A percentile compares a stretch with the other conserved stretches of the same genome.
These are phyloP conservation scores for Euborellia annulipes DNA, from an alignment of 1,140 invertebrate species.

Conservation along the genomic window DNA sequence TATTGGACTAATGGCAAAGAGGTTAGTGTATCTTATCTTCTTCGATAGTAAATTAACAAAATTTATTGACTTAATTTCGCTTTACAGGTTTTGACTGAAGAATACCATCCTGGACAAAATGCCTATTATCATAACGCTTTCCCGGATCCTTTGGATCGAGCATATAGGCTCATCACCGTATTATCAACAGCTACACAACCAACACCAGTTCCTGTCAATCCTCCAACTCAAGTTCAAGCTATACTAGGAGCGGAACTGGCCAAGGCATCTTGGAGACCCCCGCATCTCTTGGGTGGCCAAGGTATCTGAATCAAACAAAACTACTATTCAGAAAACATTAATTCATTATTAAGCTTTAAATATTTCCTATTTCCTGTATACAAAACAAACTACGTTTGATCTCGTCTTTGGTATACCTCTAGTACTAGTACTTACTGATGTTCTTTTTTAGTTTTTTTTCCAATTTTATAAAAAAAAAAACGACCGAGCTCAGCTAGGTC, in stretches of 20 bases:
- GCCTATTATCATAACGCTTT: slow-evolving; percentile 61
- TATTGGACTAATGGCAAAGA: slow-evolving; percentile 67
- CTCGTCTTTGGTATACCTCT: too few relatives aligned
- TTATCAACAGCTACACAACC: slow-evolving; percentile 46
- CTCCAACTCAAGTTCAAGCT: slow-evolving; percentile 57
- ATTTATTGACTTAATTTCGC: too few relatives aligned
- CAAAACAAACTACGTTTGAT: too few relatives aligned
- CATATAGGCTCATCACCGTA: slow-evolving; percentile 39
- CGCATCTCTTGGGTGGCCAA: slow-evolving; percentile 57
- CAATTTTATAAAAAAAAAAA: too few relatives aligned
- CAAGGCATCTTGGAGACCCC: slow-evolving; percentile 58
- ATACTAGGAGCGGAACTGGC: slow-evolving; percentile 56
- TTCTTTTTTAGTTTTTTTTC: too few relatives aligned
- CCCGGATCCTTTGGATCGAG: slow-evolving; percentile 32
- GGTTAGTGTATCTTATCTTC: slow-evolving; percentile 19
- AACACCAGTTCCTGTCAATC: slow-evolving; percentile 55
- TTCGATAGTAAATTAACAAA: too few relatives aligned
- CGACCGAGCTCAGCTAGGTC: too few relatives aligned
- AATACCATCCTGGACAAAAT: slow-evolving; percentile 43
- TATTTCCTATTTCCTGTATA: too few relatives aligned
- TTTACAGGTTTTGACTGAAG: slow-evolving; percentile 41
- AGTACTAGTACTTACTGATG: too few relatives aligned
- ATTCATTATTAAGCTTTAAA: too few relatives aligned
- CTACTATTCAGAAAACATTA: too few relatives aligned
- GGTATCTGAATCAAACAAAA: slow-evolving; percentile 30